Conservation (phyloP, 1,140 invertebrate species). For the Marisa cornuarietis region DNA sequence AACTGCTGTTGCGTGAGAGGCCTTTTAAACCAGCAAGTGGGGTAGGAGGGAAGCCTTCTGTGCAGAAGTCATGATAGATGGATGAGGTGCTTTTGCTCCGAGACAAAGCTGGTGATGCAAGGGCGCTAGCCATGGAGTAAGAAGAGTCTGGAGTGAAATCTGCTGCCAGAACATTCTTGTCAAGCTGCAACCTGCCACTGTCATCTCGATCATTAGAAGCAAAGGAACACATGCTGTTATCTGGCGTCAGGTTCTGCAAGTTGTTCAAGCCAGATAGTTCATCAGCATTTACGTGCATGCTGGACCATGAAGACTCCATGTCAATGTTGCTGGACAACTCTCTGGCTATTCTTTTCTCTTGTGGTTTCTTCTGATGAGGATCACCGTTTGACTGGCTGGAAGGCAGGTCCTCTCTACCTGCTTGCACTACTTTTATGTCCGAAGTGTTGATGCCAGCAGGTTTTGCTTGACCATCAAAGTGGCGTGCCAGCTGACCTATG, state of each 20-base stretch:
- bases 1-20: conserved; percentile 1
- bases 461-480: conserved; percentile 3
- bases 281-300: conserved; percentile 19
- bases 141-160: too few species aligned
- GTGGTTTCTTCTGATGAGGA: not conserved
- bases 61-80: conserved; percentile 12
- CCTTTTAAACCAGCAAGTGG: conserved; percentile 9
- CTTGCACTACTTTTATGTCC: not conserved
- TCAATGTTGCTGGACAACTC: not conserved
- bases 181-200: not conserved
- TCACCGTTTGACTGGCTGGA: not conserved
- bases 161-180: too few species aligned
- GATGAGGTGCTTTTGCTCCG: conserved; percentile 16
- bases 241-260: conserved; percentile 10
- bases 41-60: conserved; percentile 10
- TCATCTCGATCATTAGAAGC: conserved; percentile 13
- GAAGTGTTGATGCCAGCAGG: conserved; percentile 1
- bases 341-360: not conserved
- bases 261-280: conserved; percentile 14
- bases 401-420: not conserved
- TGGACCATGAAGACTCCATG: conserved; percentile 13
- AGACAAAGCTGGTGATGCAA: not conserved
- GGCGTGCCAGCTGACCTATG: not conserved
- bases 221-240: conserved; percentile 18
- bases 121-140: too few species aligned